These are phyloP conservation scores for Halcyon chelicuti DNA, from an alignment of 2,797 vertebrate species.

Conservation along the genomic window DNA sequence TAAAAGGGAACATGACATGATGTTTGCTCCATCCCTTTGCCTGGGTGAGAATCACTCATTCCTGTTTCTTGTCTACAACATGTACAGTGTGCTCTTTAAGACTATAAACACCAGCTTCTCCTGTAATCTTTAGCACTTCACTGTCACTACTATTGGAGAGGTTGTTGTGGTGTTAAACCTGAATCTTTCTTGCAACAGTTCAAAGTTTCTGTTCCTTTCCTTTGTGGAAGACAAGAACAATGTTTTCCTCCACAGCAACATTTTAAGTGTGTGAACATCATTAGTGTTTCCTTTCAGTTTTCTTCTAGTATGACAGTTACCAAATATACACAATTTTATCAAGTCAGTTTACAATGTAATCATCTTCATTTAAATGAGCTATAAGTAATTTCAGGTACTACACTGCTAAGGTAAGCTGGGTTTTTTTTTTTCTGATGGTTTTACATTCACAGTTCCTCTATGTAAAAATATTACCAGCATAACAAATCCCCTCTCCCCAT, in stretches of 20 bases:
- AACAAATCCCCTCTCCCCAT: neutral
- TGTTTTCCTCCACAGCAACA: neutral
- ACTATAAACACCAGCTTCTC: neutral
- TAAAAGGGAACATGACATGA: neutral
- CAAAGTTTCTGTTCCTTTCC: neutral
- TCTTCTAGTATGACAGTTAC: neutral
- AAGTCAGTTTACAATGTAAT: neutral
- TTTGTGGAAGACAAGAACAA: neutral
- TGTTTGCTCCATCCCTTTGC: neutral
- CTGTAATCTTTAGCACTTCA: neutral
- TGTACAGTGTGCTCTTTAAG: neutral
- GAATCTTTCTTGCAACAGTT: neutral
- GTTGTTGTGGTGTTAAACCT: neutral
- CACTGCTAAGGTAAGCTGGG: neutral
- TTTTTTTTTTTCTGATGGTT: neutral
- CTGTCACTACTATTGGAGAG: neutral
- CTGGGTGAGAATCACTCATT: fast-evolving
- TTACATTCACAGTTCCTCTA: neutral
- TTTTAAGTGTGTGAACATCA: neutral
- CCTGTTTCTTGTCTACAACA: neutral
- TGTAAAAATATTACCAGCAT: neutral
- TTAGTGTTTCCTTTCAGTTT: neutral
- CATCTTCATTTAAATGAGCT: neutral
- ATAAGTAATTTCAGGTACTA: neutral
- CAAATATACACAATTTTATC: neutral